Base-by-base conservation (phyloP, 2,888 invertebrate genomes). In the Polia nebulosa region DNA sequence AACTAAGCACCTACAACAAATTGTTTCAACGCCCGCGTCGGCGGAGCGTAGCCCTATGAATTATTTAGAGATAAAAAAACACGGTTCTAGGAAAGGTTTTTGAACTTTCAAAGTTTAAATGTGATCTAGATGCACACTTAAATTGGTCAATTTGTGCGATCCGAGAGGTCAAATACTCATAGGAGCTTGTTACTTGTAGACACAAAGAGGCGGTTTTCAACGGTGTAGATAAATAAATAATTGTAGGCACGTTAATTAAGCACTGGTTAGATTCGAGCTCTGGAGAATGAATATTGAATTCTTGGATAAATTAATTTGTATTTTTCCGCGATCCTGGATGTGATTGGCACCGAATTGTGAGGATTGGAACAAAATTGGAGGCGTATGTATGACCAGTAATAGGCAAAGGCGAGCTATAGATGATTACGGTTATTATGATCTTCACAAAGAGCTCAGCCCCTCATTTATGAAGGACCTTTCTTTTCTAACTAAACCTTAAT, bases 31-130 rank as follows among this genome's bases (percentile, higher is more conserved):
- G 75, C 61, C 76, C 75, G 75, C 61, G 61, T 52, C 80, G 69
- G 58, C 84, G 77, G 69, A 78, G 74, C 87, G 82, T 86, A 70
- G 78, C 71, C 63, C 68, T 72, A 73, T 73, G 80, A 76, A 72
- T 83, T 73, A 82, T 79, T 74, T 81, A 76, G 39, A 67, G 51
- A 49, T 60, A 67, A 51, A 75, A 75, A 61, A 47, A 49, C n/a
- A 58, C 22, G 34, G 25, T 20, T 29, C 22, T 47, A 52, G 36
- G 15, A 53, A 62, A 77, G 78, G 74, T 71, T 68, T 74, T 83
- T 81, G 74, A 77, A 83, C 83, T 72, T 66, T 13, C 9, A 44
- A 51, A 15, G 39, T 47, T 59, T 63, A n/a, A 72, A 36, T 57
- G 32, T 44, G 49, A 64, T 79, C 61, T 57, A 57, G 69, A 34